These are phyloP conservation scores for Diglossa cyanea DNA, from an alignment of 2,797 vertebrate species.

Conservation along the genomic window DNA sequence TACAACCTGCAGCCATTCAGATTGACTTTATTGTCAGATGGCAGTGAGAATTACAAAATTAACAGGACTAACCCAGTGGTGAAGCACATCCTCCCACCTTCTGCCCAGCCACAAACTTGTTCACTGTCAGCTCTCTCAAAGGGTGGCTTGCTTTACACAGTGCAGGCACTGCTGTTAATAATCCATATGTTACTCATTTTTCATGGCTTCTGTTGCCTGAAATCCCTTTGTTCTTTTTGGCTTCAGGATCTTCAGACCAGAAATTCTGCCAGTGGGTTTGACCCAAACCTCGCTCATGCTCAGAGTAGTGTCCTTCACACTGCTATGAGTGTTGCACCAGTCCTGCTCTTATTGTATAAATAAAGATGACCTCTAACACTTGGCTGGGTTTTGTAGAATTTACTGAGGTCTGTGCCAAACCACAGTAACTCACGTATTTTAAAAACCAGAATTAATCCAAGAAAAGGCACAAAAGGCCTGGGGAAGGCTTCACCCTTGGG, in stretches of 20 bases:
- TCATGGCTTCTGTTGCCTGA: neutral
- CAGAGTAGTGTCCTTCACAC: neutral
- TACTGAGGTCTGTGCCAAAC: neutral
- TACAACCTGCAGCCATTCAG: neutral
- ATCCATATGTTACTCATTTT: neutral
- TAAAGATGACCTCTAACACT: neutral
- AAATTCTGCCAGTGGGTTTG: neutral
- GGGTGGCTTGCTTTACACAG: neutral
- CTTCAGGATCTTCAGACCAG: neutral
- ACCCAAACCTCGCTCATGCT: fast-evolving
- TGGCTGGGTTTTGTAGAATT: neutral
- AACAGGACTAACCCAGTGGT: neutral
- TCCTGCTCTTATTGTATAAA: neutral
- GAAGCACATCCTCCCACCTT: neutral
- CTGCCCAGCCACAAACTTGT: neutral
- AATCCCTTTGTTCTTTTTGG: neutral
- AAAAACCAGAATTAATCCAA: neutral
- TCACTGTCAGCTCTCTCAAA: neutral
- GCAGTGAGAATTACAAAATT: neutral
- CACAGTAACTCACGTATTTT: neutral
- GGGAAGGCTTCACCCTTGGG: neutral
- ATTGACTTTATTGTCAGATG: neutral
- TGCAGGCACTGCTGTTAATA: neutral
- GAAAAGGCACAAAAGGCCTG: neutral
- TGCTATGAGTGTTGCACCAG: neutral